Evolutionary conservation across 2,113 vertebrate species (phyloP), one percentile per base, ranked within the genome.

Genomic region (Zosterops pallidus): DNA sequence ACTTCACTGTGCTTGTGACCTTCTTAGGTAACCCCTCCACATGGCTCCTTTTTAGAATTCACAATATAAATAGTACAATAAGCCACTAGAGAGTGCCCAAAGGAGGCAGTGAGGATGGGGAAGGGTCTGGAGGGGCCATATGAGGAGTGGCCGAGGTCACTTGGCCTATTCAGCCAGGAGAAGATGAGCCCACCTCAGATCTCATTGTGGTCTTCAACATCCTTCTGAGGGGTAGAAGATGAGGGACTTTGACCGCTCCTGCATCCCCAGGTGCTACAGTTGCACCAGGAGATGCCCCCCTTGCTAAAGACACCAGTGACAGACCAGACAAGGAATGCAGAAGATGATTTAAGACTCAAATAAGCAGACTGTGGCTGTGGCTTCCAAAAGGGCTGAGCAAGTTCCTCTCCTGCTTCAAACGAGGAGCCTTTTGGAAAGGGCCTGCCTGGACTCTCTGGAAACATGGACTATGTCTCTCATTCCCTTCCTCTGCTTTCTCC

Each of bases 11-110:
- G 53, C 47, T 22, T n/a, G 12, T 42, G 24, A 29, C 23, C 19
- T 5, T 12, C 44, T 22, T 0, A 0, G 52, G 29, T 11, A 49
- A 5, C 35, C 15, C 9, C 9, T 35, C 19, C 35, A 82, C 12
- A 28, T 24, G 44, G 31, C 14, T 70, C 46, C 55, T 21, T 50
- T 50, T n/a, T 56, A 52, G 18, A 17, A 42, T 14, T 31, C 22
- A 24, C 28, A 9, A 41, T 13, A 33, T 25, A 8, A 53, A 55
- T 42, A 55, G 19, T 28, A 25, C 21, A 13, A 3, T 55, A 31
- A 71, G 21, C 50, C 41, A 41, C 12, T 25, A 24, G 21, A 33
- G 69, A 41, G 50, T 17, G 22, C 5, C 29, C 50, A 33, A 53
- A 15, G 49, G 28, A 71, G 11, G 69, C 37, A 49, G 41, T 2